phyloP scores from a whole-genome alignment of 1,140 invertebrate species.

The Drosophila orena region DNA sequence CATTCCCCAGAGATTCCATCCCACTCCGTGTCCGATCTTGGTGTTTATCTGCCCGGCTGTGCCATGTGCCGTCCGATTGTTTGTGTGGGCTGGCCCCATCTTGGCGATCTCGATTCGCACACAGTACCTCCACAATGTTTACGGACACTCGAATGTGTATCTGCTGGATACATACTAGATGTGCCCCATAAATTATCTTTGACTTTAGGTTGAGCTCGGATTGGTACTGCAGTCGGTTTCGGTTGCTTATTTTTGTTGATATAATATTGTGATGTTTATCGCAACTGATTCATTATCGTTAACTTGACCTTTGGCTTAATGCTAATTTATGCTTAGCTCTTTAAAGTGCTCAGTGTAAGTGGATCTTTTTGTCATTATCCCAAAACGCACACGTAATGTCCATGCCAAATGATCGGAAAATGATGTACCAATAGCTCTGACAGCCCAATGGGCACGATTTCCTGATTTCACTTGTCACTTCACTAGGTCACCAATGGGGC shows the following conservation, averaged over 20 bases:
- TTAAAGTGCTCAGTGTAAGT: neutral
- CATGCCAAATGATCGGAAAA: constrained; percentile 1
- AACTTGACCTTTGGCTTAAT: constrained; percentile 4
- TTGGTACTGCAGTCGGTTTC: constrained; percentile 3
- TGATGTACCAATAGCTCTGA: constrained; percentile 14
- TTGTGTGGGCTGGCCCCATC: constrained; percentile 24
- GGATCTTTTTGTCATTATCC: neutral
- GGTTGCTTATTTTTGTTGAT: constrained; percentile 2
- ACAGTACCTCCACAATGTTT: constrained; percentile 21
- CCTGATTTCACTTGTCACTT: constrained; percentile 27
- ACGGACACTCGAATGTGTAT: neutral
- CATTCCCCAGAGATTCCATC: constrained; percentile 13
- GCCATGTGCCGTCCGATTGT: neutral
- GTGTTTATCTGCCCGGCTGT: constrained; percentile 17
- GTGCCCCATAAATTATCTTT: constrained; percentile 24
- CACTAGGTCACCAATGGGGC: constrained; percentile 39
- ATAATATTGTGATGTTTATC: too few relatives aligned
- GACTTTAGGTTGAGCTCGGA: constrained; percentile 15
- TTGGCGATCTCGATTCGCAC: constrained; percentile 11
- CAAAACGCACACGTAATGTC: neutral
- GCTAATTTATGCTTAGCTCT: neutral
- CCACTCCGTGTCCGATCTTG: neutral
- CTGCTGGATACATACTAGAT: too few relatives aligned
- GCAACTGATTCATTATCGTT: constrained; percentile 15
- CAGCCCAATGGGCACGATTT: constrained; percentile 2